Percentiles rank a stretch among this genome's conserved stretches.
phyloP scores from a whole-genome alignment of 2,113 vertebrate genomes.

The Arizona elegans region DNA sequence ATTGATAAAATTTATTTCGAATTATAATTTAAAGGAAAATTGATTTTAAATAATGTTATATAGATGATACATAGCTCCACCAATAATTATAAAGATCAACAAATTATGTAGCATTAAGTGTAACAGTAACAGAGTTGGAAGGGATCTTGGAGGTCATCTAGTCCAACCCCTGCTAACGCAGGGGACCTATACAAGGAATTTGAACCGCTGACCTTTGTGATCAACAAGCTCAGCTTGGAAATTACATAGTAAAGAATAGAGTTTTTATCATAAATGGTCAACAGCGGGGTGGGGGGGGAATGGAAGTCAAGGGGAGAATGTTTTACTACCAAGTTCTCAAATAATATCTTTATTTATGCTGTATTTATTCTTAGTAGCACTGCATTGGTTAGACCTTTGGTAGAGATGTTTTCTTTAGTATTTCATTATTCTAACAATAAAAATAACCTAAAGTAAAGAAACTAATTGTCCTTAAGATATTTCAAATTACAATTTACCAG shows the following conservation, averaged over 20 bases:
- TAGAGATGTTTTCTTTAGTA: neutral
- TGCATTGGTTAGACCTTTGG: neutral
- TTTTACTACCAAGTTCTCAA: neutral
- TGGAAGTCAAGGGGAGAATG: neutral
- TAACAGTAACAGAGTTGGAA: no score
- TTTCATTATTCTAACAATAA: neutral
- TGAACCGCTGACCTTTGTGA: no score
- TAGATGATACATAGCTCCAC: neutral
- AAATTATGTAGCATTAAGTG: neutral
- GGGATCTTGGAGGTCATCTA: no score
- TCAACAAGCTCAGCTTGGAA: neutral
- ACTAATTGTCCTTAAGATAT: neutral
- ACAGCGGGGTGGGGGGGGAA: accelerated
- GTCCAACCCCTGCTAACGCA: no score
- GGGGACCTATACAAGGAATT: no score
- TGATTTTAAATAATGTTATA: neutral
- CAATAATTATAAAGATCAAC: neutral
- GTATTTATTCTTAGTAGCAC: neutral
- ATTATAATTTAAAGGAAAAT: neutral
- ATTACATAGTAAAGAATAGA: neutral
- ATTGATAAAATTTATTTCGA: neutral
- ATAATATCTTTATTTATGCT: neutral
- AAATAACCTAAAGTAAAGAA: neutral
- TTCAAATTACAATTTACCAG: neutral
- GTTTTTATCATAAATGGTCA: neutral